These are phyloP conservation scores for Dysdera silvatica DNA, from an alignment of 1,140 invertebrate species.

Conservation along the genomic window DNA sequence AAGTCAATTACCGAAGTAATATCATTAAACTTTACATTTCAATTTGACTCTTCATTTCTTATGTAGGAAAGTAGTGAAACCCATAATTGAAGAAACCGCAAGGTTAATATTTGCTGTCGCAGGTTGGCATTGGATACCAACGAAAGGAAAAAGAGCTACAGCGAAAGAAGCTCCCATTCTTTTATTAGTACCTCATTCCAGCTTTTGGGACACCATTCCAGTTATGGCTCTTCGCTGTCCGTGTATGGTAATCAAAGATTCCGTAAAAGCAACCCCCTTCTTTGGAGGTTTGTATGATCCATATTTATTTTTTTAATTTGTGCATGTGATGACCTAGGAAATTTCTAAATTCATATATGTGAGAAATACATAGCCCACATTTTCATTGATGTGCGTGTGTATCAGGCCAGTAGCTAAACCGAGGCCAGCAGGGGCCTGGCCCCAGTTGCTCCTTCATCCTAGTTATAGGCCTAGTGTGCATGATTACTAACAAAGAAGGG, in stretches of 20 bases:
- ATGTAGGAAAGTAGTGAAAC: slow-evolving; percentile 4
- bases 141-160: slow-evolving; percentile 57
- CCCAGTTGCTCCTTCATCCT: too few species aligned
- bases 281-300: slow-evolving; percentile 69
- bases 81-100: slow-evolving; percentile 49
- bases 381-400: too few species aligned
- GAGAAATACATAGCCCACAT: neutral
- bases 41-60: neutral
- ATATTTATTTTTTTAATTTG: slow-evolving; percentile 30
- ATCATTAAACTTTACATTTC: too few species aligned
- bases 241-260: slow-evolving; percentile 77
- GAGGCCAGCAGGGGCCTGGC: too few species aligned
- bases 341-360: slow-evolving; percentile 37
- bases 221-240: slow-evolving; percentile 70
- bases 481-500: too few species aligned
- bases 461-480: too few species aligned
- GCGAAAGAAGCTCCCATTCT: slow-evolving; percentile 70
- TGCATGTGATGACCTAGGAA: neutral
- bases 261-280: slow-evolving; percentile 65
- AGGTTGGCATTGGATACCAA: slow-evolving; percentile 66
- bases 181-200: slow-evolving; percentile 81
- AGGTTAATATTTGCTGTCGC: slow-evolving; percentile 65
- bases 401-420: too few species aligned
- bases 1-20: too few species aligned
- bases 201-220: slow-evolving; percentile 78